Evolutionary conservation across 2,113 vertebrate genomes (phyloP), one percentile per base, ranked within the genome.

Genomic region (Tinamus guttatus): DNA sequence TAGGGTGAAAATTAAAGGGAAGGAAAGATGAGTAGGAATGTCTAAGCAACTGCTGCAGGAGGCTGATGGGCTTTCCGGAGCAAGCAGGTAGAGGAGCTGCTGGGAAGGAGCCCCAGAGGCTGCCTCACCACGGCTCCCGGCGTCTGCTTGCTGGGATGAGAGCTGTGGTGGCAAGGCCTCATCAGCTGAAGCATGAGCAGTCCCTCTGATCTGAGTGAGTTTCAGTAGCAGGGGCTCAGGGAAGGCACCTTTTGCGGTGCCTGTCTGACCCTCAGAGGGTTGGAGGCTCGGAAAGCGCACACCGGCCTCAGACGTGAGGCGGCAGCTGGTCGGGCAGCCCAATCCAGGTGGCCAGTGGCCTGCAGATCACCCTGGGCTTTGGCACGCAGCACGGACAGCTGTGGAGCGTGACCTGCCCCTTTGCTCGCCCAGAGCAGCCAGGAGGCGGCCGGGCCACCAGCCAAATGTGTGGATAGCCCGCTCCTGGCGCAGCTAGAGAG

Each of bases 331-430:
- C 0, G 1, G 43, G 49, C 32, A 13, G 85, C 52, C 77, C 1
- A 2, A 8, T 21, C 94, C 97, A 96, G 92, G 91, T 89, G 82
- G 89, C 75, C 14, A 1, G 70, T 88, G 85, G 76, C 51, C 40
- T 3, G 0, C 7, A 54, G 64, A 5, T 76, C 52, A 15, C 73
- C 80, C 3, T 1, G 60, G 91, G 74, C 90, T 85, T 87, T 97
- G 93, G 96, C 94, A 95, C 71, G 70, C 1, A 9, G 64, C 80
- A 59, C 62, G 73, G 78, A 85, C 93, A 97, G 94, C 90, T 97
- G 95, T 92, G 79, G 90, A 96, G 62, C 60, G 19, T 0, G 28
- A 90, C 91, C 41, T 89, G 92, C 82, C 93, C 7, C 1, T 83
- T 24, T 78, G 83, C 87, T 96, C 75, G 79, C 80, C 82, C 77